Percentiles rank a stretch among this genome's conserved stretches.
phyloP scores from a whole-genome alignment of 2,113 vertebrate species.

The Clarias gariepinus region DNA sequence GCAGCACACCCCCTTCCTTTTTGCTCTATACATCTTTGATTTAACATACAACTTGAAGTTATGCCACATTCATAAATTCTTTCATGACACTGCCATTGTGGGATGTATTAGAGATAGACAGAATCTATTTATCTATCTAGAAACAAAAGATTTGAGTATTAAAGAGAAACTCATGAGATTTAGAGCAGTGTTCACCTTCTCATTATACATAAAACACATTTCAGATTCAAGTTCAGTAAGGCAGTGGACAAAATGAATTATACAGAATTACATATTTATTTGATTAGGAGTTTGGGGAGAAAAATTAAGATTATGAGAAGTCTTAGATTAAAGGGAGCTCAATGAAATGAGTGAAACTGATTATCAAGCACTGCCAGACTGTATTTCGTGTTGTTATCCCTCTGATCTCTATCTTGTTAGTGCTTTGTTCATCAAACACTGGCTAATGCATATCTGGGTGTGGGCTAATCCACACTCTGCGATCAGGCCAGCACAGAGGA shows the following conservation, averaged over 20 bases:
- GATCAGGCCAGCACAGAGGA: conserved; percentile 47
- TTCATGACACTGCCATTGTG: too few species aligned
- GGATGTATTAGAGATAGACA: too few species aligned
- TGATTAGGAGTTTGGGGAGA: conserved; percentile 68
- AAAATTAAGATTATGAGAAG: conserved; percentile 66
- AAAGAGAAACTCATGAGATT: too few species aligned
- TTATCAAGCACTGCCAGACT: conserved; percentile 73
- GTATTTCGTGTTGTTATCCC: conserved; percentile 67
- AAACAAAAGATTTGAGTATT: too few species aligned
- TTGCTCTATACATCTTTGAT: too few species aligned
- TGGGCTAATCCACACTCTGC: conserved; percentile 62
- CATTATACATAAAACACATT: conserved; percentile 62
- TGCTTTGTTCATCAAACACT: conserved; percentile 70
- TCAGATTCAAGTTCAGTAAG: conserved; percentile 74
- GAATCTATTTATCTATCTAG: too few species aligned
- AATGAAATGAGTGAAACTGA: conserved; percentile 66
- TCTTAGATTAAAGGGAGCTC: conserved; percentile 71
- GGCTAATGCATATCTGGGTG: conserved; percentile 65
- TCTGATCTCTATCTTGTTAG: conserved; percentile 73
- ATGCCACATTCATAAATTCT: too few species aligned
- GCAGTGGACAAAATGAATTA: conserved; percentile 75
- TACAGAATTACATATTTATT: conserved; percentile 75
- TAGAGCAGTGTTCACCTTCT: conserved; percentile 10
- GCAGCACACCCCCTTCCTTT: too few species aligned
- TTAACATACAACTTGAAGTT: too few species aligned